Percentiles rank a stretch among this genome's conserved stretches.
Evolutionary conservation across 1,140 invertebrate species (phyloP).

Genomic region (Melanaphis sacchari): DNA sequence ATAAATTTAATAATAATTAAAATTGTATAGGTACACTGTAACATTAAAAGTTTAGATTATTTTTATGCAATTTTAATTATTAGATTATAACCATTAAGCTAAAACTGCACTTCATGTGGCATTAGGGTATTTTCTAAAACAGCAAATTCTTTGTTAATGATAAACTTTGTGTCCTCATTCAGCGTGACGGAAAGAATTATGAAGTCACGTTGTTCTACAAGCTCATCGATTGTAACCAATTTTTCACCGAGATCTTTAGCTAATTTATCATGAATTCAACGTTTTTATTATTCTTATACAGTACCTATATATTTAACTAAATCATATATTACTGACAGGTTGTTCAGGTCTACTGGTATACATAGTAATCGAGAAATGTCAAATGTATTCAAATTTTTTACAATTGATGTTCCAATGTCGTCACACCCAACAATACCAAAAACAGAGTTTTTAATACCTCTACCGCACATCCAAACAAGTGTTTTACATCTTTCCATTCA

Average conservation of each 20-base stretch:
- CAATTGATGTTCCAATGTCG: constrained; percentile 80
- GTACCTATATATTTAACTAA: background rate
- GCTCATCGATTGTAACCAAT: constrained; percentile 61
- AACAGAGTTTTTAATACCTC: constrained; percentile 77
- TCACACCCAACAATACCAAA: constrained; percentile 90
- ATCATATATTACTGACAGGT: constrained; percentile 63
- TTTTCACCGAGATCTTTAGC: constrained; percentile 36
- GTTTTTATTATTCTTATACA: background rate
- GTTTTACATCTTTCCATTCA: constrained; percentile 86
- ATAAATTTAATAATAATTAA: background rate
- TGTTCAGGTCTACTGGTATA: constrained; percentile 75
- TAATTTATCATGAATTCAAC: background rate
- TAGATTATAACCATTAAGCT: background rate
- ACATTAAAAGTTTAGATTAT: background rate
- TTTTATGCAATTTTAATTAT: background rate
- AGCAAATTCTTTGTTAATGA: constrained; percentile 78
- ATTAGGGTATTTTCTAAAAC: constrained; percentile 75
- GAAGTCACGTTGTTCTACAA: constrained; percentile 81
- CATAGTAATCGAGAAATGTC: constrained; percentile 74
- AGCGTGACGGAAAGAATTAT: constrained; percentile 77
- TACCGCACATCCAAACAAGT: constrained; percentile 89
- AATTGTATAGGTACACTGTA: background rate
- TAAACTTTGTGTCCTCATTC: constrained; percentile 75
- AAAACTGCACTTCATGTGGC: constrained; percentile 63
- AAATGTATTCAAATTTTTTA: constrained; percentile 76